These are phyloP conservation scores for Parthenolecanium corni DNA, from an alignment of 2,888 invertebrate species.

Conservation along the genomic window DNA sequence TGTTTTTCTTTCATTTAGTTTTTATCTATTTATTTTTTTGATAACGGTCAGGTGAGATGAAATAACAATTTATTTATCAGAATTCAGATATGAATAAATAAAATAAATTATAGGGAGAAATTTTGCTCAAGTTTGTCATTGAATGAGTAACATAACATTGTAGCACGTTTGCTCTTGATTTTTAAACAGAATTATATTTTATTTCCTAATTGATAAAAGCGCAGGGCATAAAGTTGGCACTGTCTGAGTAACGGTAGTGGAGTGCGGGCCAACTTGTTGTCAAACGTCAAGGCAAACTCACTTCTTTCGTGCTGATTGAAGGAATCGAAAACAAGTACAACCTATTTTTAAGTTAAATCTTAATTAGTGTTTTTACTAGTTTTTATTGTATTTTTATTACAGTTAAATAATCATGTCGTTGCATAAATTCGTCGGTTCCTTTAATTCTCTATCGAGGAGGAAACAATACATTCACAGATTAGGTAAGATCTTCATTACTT, in stretches of 20 bases:
- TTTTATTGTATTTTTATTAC: background rate
- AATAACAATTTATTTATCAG: too few relatives aligned
- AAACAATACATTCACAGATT: constrained; percentile 17
- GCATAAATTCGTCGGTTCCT: constrained; percentile 10
- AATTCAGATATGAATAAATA: too few relatives aligned
- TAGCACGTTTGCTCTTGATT: background rate
- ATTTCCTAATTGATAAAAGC: background rate
- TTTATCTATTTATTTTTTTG: too few relatives aligned
- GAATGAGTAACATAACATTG: background rate
- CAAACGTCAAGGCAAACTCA: constrained; percentile 11
- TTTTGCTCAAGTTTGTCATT: too few relatives aligned
- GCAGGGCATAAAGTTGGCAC: constrained; percentile 21
- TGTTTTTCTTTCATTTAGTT: too few relatives aligned
- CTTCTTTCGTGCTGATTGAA: constrained; percentile 3
- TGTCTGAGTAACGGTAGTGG: background rate
- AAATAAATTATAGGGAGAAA: too few relatives aligned
- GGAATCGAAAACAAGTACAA: background rate
- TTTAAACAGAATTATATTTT: background rate
- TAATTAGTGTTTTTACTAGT: background rate
- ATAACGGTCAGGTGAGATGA: too few relatives aligned
- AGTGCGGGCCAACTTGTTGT: constrained; percentile 27
- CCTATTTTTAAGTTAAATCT: constrained; percentile 13
- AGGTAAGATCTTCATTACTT: constrained; percentile 8
- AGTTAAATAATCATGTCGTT: constrained; percentile 6
- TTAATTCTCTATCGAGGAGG: constrained; percentile 7